Base-by-base conservation (phyloP, 2,113 vertebrate genomes). In the Dasyurus viverrinus region DNA sequence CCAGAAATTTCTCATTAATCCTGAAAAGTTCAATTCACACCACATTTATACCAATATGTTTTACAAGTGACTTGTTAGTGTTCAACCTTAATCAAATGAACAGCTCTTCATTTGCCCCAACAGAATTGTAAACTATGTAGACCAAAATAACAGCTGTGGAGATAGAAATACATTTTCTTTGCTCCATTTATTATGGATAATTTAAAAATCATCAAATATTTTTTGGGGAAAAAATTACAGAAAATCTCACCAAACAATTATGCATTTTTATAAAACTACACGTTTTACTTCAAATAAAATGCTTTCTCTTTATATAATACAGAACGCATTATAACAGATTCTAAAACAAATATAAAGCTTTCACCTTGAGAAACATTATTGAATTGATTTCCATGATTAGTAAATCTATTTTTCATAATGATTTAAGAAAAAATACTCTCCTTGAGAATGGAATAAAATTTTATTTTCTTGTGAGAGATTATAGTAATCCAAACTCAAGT, bases 341-440 rank as follows among this genome's bases (percentile, higher is more conserved):
- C 22, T 84, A 6, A 89, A 42, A 84, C 25, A 22, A 94, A 57
- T 47, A 52, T 27, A 90, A 90, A 47, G 27, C 10, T 26, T 90
- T 36, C 11, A 89, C 57, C 48, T 91, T 60, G 53, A 96, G 27
- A 36, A 22, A 90, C 14, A 27, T 48, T 91, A 94, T 14, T 57
- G 90, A 95, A 93, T n/a, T 92, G 57, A 92, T 24, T 26, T 54
- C 42, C n/a, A 46, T 10, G 3, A 55, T 76, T 93, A 84, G 92
- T 76, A 76, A 30, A 93, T 92, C 46, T 30, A 89, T 76, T 93
- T 93, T 54, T 90, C 52, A 95, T 90, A 95, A 91, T 3, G 93
- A 25, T 46, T 0, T 92, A 91, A 54, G 89, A 53, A 25, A 14
- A 24, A 93, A 53, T 94, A 54, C 90, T 94, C 23, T 94, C 23